phyloP scores from a whole-genome alignment of 1,140 invertebrate species.

The Scaptomyza montana region DNA sequence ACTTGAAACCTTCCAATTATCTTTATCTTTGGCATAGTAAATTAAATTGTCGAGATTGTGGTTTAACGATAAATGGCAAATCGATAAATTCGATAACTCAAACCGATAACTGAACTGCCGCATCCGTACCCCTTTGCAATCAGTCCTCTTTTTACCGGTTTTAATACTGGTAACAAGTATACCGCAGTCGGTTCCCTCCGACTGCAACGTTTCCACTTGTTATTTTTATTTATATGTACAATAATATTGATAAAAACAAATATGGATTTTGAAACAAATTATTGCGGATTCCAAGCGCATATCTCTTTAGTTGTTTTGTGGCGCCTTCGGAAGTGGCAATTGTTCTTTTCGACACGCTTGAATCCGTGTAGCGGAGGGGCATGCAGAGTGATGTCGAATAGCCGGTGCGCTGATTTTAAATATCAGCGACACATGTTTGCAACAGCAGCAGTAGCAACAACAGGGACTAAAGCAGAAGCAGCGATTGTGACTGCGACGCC shows the following conservation, averaged over 20 bases:
- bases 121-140: no score
- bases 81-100: no score
- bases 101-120: no score
- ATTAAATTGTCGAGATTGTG: no score
- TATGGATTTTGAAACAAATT: conserved; percentile 48
- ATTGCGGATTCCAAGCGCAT: conserved; percentile 46
- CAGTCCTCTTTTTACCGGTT: no score
- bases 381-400: conserved; percentile 8
- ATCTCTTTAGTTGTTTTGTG: conserved; percentile 28
- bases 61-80: no score
- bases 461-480: neutral
- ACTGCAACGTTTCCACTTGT: neutral
- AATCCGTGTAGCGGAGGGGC: conserved; percentile 37
- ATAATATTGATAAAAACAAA: conserved; percentile 63
- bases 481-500: conserved; percentile 24
- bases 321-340: conserved; percentile 74
- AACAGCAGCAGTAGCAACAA: conserved; percentile 11
- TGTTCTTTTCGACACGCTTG: conserved; percentile 69
- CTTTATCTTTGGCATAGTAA: no score
- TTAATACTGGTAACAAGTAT: no score
- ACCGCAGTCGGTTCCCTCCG: no score
- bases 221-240: conserved; percentile 57
- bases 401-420: conserved; percentile 38
- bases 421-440: conserved; percentile 64
- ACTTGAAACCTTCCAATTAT: no score